Evolutionary conservation across 2,113 vertebrate species (phyloP), one percentile per base, ranked within the genome.

Genomic region (Callionymus lyra): DNA sequence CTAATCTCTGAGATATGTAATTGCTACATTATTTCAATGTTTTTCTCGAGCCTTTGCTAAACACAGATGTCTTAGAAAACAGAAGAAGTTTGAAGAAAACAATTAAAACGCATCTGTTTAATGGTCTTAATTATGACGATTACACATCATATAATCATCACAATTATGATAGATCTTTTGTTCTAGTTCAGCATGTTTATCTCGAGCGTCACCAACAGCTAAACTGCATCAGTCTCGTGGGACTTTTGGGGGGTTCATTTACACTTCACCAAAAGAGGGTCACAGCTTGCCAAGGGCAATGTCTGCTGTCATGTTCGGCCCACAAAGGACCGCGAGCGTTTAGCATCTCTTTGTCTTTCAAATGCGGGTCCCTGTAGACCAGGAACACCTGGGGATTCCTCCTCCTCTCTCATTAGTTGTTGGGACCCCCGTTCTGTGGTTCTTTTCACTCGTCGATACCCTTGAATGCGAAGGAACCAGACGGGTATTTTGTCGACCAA

Each of bases 311-410:
- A 49, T 2, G 16, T 34, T 44, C 44, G 54, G 34, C 55, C 51
- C 50, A 50, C 59, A 41, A 59, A 72, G 59, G 45, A 31, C 41
- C 32, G 1, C 11, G 32, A 53, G 47, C 65, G 41, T 75, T 78
- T 59, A 75, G 63, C 60, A 60, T 75, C 44, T 57, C 60, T 75
- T 75, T 75, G 71, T 70, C 57, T 78, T 55, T 18, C 4, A 27
- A 12, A 56, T 56, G 41, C 38, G 47, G 6, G 1, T 73, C 72
- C 67, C 69, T 15, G 36, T 34, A 48, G 69, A 52, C 40, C 37
- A 17, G 5, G 21, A 34, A 43, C 37, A 46, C 45, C n/a, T 27
- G 21, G 8, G 21, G 21, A 34, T 40, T 44, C 55, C 38, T 43
- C 56, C 50, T 37, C 55, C 57, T 48, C 32, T 34, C 59, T 67